A percentile compares a stretch with the other conserved stretches of the same genome.
These are phyloP conservation scores for Phenganax stokvisi DNA, from an alignment of 92 coral and sea anemone genomes.

Conservation along the genomic window DNA sequence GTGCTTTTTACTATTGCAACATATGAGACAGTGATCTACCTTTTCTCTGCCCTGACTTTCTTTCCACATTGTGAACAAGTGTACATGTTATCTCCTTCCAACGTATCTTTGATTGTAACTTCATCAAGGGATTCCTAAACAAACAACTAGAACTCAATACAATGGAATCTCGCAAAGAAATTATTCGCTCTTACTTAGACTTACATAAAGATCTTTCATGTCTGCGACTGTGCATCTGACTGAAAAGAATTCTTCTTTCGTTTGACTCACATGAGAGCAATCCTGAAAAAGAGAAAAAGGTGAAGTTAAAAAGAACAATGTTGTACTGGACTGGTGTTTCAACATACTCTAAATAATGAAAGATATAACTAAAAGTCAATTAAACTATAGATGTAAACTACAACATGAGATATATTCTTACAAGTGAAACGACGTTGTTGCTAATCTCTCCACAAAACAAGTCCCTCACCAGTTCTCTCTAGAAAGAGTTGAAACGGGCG, in stretches of 20 bases:
- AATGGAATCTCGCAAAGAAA: not conserved
- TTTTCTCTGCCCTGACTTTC: constrained; percentile 97
- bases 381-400: too few relatives aligned
- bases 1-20: not conserved
- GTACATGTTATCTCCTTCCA: constrained; percentile 99
- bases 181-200: constrained; percentile 12
- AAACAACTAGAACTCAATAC: not conserved
- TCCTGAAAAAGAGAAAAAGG: constrained; percentile 50
- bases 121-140: constrained; percentile 91
- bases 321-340: too few relatives aligned
- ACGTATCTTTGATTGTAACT: constrained; percentile 90
- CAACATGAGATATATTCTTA: constrained; percentile 43
- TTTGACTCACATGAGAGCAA: constrained; percentile 93
- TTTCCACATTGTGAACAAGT: constrained; percentile 99
- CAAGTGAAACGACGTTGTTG: constrained; percentile 96
- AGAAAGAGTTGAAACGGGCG: constrained; percentile 10
- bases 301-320: too few relatives aligned
- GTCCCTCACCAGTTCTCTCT: constrained; percentile 87
- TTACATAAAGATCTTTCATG: constrained; percentile 96
- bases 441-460: constrained; percentile 95
- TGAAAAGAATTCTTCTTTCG: constrained; percentile 92
- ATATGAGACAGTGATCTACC: constrained; percentile 41
- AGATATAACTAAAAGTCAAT: too few relatives aligned
- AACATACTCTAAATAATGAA: too few relatives aligned
- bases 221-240: constrained; percentile 97